These are phyloP conservation scores for Toxotes jaculatrix DNA, from an alignment of 2,113 vertebrate species.

Conservation along the genomic window DNA sequence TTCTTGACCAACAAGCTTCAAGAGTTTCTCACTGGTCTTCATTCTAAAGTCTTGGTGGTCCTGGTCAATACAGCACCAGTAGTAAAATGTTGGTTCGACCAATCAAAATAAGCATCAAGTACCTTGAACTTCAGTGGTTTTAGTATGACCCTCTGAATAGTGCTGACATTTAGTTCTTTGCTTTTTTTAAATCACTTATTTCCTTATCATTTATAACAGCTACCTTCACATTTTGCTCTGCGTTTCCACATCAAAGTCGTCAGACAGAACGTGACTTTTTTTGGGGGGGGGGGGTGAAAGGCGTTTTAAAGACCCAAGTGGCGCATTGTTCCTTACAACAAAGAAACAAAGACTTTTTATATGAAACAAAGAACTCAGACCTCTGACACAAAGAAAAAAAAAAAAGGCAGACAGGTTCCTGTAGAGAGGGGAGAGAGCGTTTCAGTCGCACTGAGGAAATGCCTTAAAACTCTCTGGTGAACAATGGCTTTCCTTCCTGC, in stretches of 20 bases:
- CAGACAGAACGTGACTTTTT: background rate
- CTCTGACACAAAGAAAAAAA: conserved; percentile 47
- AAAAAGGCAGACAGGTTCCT: conserved; percentile 32
- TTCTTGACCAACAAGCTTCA: background rate
- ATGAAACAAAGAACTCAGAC: conserved; percentile 42
- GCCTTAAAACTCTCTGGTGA: conserved; percentile 59
- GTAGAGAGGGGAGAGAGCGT: conserved; percentile 30
- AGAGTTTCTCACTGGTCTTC: background rate
- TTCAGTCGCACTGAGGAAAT: conserved; percentile 63
- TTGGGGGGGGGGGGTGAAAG: no score
- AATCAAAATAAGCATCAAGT: background rate
- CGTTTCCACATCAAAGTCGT: background rate
- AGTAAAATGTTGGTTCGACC: background rate
- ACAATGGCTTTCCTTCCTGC: conserved; percentile 84
- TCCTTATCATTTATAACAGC: background rate
- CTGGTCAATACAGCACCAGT: background rate
- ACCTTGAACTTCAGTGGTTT: background rate
- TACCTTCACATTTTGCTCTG: background rate
- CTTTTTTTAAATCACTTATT: background rate
- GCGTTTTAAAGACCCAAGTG: background rate
- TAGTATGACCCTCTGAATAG: background rate
- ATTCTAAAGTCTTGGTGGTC: background rate
- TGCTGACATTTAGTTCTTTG: background rate
- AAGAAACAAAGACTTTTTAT: conserved; percentile 24
- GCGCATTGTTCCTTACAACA: background rate